phyloP scores from a whole-genome alignment of 2,797 vertebrate genomes.

The Pygocentrus nattereri region DNA sequence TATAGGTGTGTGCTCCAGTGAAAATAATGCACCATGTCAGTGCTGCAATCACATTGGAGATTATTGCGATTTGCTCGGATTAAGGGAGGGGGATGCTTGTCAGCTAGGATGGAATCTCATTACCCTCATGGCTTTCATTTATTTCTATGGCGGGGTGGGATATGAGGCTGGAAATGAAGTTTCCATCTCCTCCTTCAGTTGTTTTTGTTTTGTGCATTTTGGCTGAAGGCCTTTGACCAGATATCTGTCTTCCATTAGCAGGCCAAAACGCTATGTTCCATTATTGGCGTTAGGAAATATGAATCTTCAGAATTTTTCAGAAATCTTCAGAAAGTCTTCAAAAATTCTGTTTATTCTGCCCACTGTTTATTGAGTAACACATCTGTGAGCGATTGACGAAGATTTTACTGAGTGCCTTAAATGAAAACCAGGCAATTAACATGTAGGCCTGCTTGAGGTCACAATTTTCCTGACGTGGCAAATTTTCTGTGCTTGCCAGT shows the following conservation, averaged over 20 bases:
- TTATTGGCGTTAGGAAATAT: slow-evolving; percentile 65
- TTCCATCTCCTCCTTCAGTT: slow-evolving; percentile 57
- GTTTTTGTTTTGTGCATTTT: slow-evolving; percentile 62
- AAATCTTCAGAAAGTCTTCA: too few species aligned
- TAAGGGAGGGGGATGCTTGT: slow-evolving; percentile 10
- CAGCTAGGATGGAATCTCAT: slow-evolving; percentile 43
- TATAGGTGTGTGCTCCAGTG: slow-evolving; percentile 28
- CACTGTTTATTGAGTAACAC: slow-evolving; percentile 63
- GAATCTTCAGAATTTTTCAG: slow-evolving; percentile 56
- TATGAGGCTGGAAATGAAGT: slow-evolving; percentile 58
- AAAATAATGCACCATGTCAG: slow-evolving; percentile 25
- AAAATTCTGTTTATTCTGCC: too few species aligned
- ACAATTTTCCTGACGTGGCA: slow-evolving; percentile 62
- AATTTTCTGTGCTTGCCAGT: slow-evolving; percentile 45
- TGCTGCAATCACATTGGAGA: slow-evolving; percentile 30
- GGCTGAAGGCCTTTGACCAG: slow-evolving; percentile 48
- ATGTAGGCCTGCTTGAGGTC: slow-evolving; percentile 47
- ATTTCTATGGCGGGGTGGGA: slow-evolving; percentile 31
- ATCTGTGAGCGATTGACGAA: slow-evolving; percentile 56
- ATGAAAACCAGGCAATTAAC: slow-evolving; percentile 32
- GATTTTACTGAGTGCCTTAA: slow-evolving; percentile 50
- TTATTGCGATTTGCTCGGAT: slow-evolving; percentile 29
- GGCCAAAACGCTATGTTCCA: slow-evolving; percentile 70
- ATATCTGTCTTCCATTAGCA: slow-evolving; percentile 72
- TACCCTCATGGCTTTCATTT: slow-evolving; percentile 55